phyloP scores from a whole-genome alignment of 2,888 invertebrate genomes.

The Stenoptilia bipunctidactyla region DNA sequence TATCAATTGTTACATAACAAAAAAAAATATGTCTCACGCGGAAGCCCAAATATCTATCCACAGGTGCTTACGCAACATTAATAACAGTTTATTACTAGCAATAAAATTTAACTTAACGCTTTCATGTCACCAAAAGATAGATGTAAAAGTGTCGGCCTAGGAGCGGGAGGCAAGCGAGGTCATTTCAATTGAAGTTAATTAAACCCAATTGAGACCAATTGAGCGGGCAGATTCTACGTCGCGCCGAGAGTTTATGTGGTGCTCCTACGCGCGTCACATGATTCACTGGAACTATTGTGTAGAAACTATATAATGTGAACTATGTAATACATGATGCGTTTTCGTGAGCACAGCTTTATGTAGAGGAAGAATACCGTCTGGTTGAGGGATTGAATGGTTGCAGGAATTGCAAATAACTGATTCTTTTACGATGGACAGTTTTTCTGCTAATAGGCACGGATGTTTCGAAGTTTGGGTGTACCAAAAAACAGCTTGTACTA shows the following conservation, averaged over 20 bases:
- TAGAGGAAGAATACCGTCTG: no score
- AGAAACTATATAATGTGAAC: not conserved
- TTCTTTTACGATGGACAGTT: no score
- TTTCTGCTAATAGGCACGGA: no score
- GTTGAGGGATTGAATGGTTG: no score
- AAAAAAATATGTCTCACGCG: no score
- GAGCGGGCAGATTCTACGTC: constrained; percentile 65
- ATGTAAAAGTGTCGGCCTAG: constrained; percentile 68
- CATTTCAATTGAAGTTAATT: constrained; percentile 69
- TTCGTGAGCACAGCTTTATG: no score
- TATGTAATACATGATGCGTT: not conserved
- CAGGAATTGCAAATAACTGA: no score
- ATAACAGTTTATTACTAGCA: constrained; percentile 20
- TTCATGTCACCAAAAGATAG: constrained; percentile 67
- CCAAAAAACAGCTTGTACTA: no score
- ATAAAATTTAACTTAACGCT: constrained; percentile 50
- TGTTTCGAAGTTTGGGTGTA: no score
- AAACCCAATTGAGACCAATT: constrained; percentile 67
- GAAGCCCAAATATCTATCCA: no score
- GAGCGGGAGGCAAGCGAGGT: constrained; percentile 65
- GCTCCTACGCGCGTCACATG: constrained; percentile 62
- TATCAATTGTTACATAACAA: no score
- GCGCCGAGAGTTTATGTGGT: constrained; percentile 61
- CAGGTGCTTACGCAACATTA: not conserved
- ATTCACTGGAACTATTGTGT: constrained; percentile 30